A percentile compares a stretch with the other conserved stretches of the same genome.
phyloP scores from a whole-genome alignment of 1,140 invertebrate species.

The Charaxes varanes region DNA sequence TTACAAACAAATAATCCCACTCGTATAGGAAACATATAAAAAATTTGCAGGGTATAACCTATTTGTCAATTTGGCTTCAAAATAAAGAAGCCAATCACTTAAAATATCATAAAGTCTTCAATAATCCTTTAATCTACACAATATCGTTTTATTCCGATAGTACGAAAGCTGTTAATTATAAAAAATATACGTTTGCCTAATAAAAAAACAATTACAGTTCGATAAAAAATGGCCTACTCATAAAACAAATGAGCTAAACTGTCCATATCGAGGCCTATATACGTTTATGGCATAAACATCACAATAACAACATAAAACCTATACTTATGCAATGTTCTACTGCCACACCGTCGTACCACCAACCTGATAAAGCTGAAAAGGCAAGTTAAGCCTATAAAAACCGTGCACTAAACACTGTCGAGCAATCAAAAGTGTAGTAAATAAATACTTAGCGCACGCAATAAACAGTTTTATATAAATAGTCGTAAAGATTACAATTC shows the following conservation, averaged over 20 bases:
- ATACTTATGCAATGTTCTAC: constrained; percentile 72
- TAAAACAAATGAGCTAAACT: constrained; percentile 60
- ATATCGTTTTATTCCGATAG: too few relatives aligned
- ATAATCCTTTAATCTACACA: too few relatives aligned
- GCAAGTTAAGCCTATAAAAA: constrained; percentile 72
- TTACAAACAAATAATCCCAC: too few relatives aligned
- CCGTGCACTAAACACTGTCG: constrained; percentile 65
- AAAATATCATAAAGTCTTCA: too few relatives aligned
- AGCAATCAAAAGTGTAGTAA: constrained; percentile 60
- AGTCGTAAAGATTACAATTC: constrained; percentile 65
- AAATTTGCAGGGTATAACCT: too few relatives aligned
- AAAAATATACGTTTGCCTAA: not conserved
- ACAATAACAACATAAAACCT: constrained; percentile 71
- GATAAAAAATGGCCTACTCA: constrained; percentile 53
- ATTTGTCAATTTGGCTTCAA: too few relatives aligned
- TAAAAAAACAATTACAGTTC: constrained; percentile 43
- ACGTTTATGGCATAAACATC: constrained; percentile 66
- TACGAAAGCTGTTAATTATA: not conserved
- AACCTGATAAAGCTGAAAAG: constrained; percentile 73
- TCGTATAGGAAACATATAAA: too few relatives aligned
- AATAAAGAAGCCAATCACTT: too few relatives aligned
- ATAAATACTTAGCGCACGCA: constrained; percentile 64
- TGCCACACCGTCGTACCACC: constrained; percentile 63
- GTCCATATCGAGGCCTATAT: constrained; percentile 63
- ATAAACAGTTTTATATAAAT: constrained; percentile 66